Conservation (phyloP, 2,113 vertebrate genomes). For the Aegithalos caudatus region DNA sequence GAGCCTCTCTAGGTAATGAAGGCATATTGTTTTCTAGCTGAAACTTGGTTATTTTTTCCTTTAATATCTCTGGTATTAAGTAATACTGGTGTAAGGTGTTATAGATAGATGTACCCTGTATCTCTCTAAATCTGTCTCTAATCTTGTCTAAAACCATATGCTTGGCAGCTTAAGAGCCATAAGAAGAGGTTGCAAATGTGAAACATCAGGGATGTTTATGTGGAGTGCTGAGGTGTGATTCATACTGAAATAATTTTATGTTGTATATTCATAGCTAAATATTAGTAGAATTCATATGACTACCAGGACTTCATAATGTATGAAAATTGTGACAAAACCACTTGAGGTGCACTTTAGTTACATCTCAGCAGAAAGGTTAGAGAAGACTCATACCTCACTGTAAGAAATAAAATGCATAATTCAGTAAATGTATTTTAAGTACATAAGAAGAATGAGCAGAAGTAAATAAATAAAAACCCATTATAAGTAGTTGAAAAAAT, state of each 20-base stretch:
- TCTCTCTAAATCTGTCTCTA: neutral
- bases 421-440: neutral
- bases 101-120: neutral
- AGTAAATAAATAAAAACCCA: neutral
- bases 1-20: neutral
- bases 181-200: neutral
- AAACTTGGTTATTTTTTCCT: neutral
- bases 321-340: neutral
- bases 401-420: neutral
- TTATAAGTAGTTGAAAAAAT: neutral
- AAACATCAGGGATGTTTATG: neutral
- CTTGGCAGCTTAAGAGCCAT: neutral
- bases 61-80: neutral
- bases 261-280: neutral
- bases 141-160: neutral
- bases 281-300: slow-evolving; percentile 6
- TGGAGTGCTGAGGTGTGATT: neutral
- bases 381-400: neutral
- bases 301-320: neutral
- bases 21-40: neutral
- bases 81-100: neutral
- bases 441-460: neutral
- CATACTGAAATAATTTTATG: neutral
- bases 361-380: neutral
- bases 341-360: neutral